phyloP scores from a whole-genome alignment of 2,797 vertebrate genomes.

The Peromyscus attwateri region DNA sequence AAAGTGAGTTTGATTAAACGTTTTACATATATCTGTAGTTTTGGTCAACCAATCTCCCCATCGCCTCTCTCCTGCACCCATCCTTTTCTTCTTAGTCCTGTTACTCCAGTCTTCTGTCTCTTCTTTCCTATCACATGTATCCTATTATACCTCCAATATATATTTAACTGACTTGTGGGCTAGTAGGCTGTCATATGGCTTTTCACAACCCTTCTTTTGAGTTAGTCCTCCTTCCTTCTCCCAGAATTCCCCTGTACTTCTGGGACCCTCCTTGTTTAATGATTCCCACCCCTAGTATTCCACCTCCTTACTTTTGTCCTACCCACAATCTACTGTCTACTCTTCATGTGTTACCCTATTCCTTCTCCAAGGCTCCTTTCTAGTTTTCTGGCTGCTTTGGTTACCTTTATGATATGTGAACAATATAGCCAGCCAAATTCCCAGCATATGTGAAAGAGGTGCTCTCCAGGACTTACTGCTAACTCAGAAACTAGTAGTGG shows the following conservation, averaged over 20 bases:
- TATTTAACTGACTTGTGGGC: background rate
- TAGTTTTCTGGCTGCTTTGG: background rate
- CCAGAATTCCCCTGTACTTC: background rate
- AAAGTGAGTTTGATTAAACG: background rate
- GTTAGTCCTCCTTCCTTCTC: too few species aligned
- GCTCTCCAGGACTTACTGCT: too few species aligned
- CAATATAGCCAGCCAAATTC: background rate
- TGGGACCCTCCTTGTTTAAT: background rate
- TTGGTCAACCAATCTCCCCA: background rate
- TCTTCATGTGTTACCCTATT: too few species aligned
- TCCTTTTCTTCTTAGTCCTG: background rate
- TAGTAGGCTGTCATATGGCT: background rate
- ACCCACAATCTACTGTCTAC: too few species aligned
- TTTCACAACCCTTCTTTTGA: background rate
- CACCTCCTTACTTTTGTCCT: background rate
- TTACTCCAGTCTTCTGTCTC: too few species aligned
- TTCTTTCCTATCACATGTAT: too few species aligned
- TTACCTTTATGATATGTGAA: background rate
- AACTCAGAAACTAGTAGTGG: too few species aligned
- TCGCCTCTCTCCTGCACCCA: fast-evolving
- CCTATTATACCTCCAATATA: too few species aligned
- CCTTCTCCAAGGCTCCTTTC: too few species aligned
- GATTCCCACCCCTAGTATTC: background rate
- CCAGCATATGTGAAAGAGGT: background rate
- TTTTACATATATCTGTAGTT: background rate